These are phyloP conservation scores for Coelogynopora nodosa DNA, from an alignment of 2,888 invertebrate genomes.

Conservation along the genomic window DNA sequence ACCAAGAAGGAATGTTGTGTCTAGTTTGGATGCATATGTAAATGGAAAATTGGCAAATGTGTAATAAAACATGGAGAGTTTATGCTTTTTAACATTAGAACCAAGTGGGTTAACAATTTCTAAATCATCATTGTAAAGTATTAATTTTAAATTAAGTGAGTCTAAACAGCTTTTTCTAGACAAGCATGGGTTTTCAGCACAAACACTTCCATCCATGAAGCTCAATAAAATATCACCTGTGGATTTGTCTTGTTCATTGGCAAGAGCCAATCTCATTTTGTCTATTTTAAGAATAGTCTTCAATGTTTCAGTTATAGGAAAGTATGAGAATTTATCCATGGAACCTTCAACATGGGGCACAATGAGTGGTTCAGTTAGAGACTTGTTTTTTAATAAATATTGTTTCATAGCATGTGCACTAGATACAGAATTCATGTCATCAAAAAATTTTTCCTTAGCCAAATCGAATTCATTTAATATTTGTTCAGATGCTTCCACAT, in stretches of 20 bases:
- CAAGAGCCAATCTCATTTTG: neutral
- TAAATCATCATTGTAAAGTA: constrained; percentile 46
- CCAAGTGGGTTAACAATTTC: constrained; percentile 48
- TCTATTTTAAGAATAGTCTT: neutral
- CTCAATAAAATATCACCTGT: neutral
- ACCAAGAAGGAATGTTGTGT: constrained; percentile 30
- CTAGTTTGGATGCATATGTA: constrained; percentile 34
- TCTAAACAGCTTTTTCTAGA: neutral
- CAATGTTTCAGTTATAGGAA: neutral
- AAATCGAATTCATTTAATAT: neutral
- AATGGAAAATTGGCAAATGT: constrained; percentile 42
- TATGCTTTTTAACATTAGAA: constrained; percentile 45
- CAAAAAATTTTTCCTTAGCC: neutral
- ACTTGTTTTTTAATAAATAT: neutral
- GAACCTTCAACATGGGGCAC: neutral
- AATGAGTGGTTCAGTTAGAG: neutral
- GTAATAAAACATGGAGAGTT: constrained; percentile 45
- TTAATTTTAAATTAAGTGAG: constrained; percentile 27
- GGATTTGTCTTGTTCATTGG: neutral
- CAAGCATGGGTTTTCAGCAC: neutral
- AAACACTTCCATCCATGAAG: neutral
- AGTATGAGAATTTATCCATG: neutral
- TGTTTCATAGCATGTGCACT: neutral
- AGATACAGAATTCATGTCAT: neutral
- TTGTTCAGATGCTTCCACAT: neutral